Evolutionary conservation across 2,888 invertebrate genomes (phyloP).

Genomic region (Lottia gigantea): DNA sequence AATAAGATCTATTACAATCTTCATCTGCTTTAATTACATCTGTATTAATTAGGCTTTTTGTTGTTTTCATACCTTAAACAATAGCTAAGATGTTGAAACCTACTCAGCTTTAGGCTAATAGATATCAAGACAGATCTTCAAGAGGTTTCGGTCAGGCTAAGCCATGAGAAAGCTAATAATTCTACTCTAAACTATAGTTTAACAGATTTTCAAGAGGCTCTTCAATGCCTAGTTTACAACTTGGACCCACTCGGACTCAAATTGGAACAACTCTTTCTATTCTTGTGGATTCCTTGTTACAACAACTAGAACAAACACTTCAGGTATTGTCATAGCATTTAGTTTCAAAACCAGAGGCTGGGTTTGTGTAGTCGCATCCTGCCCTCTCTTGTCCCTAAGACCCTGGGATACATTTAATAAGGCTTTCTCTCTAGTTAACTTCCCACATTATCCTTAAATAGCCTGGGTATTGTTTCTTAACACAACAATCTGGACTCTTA

Average conservation of each 20-base stretch:
- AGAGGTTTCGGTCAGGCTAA: not conserved
- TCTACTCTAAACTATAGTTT: not conserved
- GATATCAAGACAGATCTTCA: no score
- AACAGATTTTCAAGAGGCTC: not conserved
- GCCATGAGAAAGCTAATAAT: conserved; percentile 4
- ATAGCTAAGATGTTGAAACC: no score
- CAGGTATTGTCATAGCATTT: not conserved
- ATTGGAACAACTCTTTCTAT: not conserved
- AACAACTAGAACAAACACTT: not conserved
- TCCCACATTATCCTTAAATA: conserved; percentile 3
- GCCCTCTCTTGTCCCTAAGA: not conserved
- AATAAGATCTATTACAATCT: no score
- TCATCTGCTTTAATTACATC: no score
- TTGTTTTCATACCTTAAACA: no score
- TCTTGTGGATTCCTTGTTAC: not conserved
- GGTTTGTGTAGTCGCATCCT: no score
- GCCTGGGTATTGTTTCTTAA: not conserved
- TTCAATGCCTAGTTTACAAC: not conserved
- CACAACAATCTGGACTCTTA: no score
- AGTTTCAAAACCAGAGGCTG: no score
- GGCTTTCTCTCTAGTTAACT: not conserved
- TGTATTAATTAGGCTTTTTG: no score
- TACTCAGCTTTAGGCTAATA: no score
- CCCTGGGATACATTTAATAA: not conserved
- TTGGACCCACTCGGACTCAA: not conserved